Percentiles rank a stretch among this genome's conserved stretches.
phyloP scores from a whole-genome alignment of 2,888 invertebrate species.

The Limnephilus rhombicus region DNA sequence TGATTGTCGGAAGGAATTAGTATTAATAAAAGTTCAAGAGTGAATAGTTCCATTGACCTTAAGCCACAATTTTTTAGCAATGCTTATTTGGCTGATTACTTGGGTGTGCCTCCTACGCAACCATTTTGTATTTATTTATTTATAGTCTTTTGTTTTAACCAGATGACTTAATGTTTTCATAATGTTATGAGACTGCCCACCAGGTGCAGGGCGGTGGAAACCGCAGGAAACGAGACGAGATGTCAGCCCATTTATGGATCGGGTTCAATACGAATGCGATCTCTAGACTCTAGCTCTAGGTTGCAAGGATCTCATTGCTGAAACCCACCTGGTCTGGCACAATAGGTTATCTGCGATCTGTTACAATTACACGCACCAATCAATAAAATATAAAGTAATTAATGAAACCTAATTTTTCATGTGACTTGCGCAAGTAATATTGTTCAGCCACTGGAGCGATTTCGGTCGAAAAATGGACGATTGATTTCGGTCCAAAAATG shows the following conservation, averaged over 20 bases:
- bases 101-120: conserved; percentile 27
- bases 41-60: conserved; percentile 23
- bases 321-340: neutral
- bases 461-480: too few relatives aligned
- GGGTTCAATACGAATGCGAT: conserved; percentile 19
- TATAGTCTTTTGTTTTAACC: conserved; percentile 31
- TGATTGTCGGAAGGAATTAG: neutral
- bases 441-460: too few relatives aligned
- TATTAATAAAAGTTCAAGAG: conserved; percentile 34
- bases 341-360: neutral
- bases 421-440: neutral
- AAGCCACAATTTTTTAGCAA: conserved; percentile 17
- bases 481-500: too few relatives aligned
- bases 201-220: neutral
- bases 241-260: conserved; percentile 30
- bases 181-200: conserved; percentile 36
- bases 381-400: neutral
- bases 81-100: neutral
- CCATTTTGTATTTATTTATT: conserved; percentile 10
- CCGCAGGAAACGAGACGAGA: conserved; percentile 35
- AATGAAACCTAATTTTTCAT: neutral
- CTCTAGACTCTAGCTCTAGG: neutral
- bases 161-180: conserved; percentile 39
- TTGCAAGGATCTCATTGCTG: conserved; percentile 5
- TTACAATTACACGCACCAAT: neutral